Conservation (phyloP, 2,113 vertebrate species). For the Cyrtonyx montezumae region DNA sequence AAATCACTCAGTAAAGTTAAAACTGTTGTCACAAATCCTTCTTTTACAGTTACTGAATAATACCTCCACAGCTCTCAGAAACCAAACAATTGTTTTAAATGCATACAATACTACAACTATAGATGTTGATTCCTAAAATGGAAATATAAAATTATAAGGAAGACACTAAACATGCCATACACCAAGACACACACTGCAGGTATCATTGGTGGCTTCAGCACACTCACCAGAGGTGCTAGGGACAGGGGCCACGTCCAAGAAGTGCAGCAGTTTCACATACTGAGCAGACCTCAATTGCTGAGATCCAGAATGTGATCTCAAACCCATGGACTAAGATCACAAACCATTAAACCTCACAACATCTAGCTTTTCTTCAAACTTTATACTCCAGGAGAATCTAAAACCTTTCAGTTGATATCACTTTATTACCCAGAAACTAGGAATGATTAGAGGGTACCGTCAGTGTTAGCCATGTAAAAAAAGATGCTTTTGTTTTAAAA, state of each 20-base stretch:
- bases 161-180: background rate
- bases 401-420: background rate
- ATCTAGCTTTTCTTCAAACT: background rate
- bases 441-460: background rate
- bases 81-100: background rate
- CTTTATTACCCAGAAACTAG: background rate
- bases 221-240: background rate
- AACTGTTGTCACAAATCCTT: background rate
- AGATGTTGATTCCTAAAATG: background rate
- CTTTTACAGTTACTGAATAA: background rate
- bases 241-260: background rate
- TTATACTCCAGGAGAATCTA: background rate
- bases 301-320: background rate
- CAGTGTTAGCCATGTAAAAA: background rate
- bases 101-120: background rate
- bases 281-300: background rate
- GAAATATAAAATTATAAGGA: background rate
- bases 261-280: background rate
- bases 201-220: background rate
- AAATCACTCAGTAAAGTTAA: conserved; percentile 13
- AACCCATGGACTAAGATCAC: too few relatives aligned
- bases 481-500: background rate
- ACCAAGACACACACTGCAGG: background rate
- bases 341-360: background rate
- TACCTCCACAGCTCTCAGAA: background rate